These are phyloP conservation scores for Morone chrysops DNA, from an alignment of 2,113 vertebrate species.

Conservation along the genomic window DNA sequence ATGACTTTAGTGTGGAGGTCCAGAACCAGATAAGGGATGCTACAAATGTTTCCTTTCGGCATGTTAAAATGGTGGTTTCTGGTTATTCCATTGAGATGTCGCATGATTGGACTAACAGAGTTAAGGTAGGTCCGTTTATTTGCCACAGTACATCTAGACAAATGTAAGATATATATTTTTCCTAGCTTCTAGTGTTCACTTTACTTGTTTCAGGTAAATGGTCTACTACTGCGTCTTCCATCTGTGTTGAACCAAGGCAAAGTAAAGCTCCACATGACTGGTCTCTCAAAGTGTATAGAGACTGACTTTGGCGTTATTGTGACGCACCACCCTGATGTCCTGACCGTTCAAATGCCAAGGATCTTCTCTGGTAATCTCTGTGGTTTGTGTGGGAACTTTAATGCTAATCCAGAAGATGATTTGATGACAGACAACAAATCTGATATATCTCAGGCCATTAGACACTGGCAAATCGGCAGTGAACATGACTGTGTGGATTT, in stretches of 20 bases:
- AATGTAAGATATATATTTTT: no score
- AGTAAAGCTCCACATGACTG: conserved; percentile 53
- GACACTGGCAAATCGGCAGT: conserved; percentile 32
- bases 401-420: conserved; percentile 49
- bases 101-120: conserved; percentile 27
- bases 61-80: conserved; percentile 50
- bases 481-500: conserved; percentile 41
- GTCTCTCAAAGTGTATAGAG: conserved; percentile 9
- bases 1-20: conserved; percentile 51
- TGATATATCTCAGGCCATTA: conserved; percentile 28
- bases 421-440: neutral
- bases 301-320: conserved; percentile 56
- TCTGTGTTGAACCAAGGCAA: conserved; percentile 48
- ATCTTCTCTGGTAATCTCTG: conserved; percentile 55
- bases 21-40: conserved; percentile 55
- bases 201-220: conserved; percentile 53
- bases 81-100: conserved; percentile 55
- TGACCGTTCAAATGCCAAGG: conserved; percentile 49
- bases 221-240: conserved; percentile 44
- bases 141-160: neutral
- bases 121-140: conserved; percentile 52
- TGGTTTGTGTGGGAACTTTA: conserved; percentile 73
- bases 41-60: conserved; percentile 47
- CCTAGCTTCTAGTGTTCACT: neutral
- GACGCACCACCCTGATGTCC: conserved; percentile 37